Evolutionary conservation across 1,140 invertebrate species (phyloP).

Genomic region (Ostrea denselamellosa): DNA sequence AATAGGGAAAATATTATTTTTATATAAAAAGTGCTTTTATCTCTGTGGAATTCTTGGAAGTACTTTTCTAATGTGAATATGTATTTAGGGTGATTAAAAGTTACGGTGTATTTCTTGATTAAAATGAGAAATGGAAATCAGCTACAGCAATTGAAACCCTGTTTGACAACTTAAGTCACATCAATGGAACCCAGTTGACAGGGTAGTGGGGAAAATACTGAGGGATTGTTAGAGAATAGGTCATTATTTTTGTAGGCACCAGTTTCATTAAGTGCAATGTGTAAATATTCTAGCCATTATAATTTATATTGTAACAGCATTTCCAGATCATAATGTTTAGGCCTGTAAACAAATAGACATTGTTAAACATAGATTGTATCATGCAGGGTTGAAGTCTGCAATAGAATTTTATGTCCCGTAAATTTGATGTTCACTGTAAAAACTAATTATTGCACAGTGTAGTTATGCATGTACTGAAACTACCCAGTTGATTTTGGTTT

Average conservation of each 20-base stretch:
- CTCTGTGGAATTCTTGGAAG: not conserved
- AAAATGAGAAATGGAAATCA: not conserved
- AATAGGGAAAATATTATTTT: not conserved
- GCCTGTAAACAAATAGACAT: not conserved
- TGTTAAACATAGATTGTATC: not conserved
- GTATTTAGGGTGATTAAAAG: not conserved
- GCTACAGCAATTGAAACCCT: constrained; percentile 26
- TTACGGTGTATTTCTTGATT: not conserved
- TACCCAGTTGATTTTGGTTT: constrained; percentile 5
- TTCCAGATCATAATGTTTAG: not conserved
- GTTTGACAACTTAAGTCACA: constrained; percentile 3
- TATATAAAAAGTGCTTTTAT: not conserved
- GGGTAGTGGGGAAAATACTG: not conserved
- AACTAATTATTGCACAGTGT: not conserved
- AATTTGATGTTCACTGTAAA: constrained; percentile 8
- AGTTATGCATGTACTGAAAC: not conserved
- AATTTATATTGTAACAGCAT: constrained; percentile 31
- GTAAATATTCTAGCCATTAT: constrained; percentile 38
- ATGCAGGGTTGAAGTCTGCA: constrained; percentile 21
- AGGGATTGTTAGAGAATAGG: not conserved
- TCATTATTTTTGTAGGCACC: constrained; percentile 41
- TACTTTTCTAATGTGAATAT: not conserved
- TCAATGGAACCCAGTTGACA: not conserved
- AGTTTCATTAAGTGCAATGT: constrained; percentile 48
- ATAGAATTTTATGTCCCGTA: constrained; percentile 9